Evolutionary conservation across 2,113 vertebrate genomes (phyloP).

Genomic region (Eublepharis macularius): DNA sequence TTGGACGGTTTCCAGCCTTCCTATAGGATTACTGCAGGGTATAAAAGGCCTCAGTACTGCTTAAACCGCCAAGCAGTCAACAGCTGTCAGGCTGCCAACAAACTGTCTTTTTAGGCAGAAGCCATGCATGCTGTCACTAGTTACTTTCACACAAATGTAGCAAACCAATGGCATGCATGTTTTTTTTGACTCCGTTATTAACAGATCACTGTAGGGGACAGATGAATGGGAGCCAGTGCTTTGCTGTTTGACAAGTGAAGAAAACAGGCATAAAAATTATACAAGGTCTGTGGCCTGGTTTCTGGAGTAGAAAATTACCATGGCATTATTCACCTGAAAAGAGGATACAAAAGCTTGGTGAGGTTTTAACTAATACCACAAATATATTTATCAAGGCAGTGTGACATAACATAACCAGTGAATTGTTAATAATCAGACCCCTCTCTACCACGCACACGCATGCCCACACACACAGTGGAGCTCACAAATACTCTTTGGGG

Average conservation of each 20-base stretch:
- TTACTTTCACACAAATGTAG: conserved; percentile 39
- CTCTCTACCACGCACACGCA: no score
- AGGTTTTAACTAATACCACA: background rate
- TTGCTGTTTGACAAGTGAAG: conserved; percentile 29
- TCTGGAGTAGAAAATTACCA: conserved; percentile 19
- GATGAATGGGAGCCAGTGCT: conserved; percentile 16
- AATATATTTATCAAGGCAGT: background rate
- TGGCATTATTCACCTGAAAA: background rate
- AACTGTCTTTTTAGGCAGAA: conserved; percentile 50
- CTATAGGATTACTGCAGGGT: conserved; percentile 38
- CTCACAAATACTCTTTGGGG: background rate
- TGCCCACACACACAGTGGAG: no score
- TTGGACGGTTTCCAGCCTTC: conserved; percentile 41
- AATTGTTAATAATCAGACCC: background rate
- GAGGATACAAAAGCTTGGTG: background rate
- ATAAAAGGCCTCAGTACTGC: conserved; percentile 16
- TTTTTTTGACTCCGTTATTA: conserved; percentile 52
- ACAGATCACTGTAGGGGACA: conserved; percentile 36
- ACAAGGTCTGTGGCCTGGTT: background rate
- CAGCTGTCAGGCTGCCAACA: conserved; percentile 51
- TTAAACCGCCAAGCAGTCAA: conserved; percentile 55
- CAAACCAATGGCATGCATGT: conserved; percentile 32
- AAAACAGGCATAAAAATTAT: conserved; percentile 9
- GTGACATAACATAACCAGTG: background rate
- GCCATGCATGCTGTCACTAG: conserved; percentile 40